Evolutionary conservation across 2,797 vertebrate species (phyloP).

Genomic region (Perodicticus potto): DNA sequence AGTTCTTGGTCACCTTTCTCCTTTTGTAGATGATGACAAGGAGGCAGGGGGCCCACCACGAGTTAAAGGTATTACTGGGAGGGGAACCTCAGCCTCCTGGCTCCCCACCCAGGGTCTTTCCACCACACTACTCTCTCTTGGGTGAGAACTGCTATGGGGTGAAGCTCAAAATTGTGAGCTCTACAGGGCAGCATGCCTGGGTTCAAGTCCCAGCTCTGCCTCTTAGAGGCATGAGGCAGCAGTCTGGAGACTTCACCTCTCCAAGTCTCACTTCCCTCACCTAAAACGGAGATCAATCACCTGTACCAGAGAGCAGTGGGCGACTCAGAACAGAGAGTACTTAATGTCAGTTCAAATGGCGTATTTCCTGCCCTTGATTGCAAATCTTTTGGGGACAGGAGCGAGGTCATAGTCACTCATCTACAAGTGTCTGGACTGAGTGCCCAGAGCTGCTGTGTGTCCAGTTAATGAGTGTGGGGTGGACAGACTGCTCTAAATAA

Average conservation of each 20-base stretch:
- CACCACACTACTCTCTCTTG: accelerated
- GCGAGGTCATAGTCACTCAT: background rate
- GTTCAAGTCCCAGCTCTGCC: background rate
- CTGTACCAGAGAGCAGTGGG: background rate
- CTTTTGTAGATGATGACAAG: background rate
- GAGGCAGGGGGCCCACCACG: too few relatives aligned
- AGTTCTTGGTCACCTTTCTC: background rate
- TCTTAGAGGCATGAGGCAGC: background rate
- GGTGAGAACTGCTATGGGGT: background rate
- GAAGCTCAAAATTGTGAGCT: background rate
- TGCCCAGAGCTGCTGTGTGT: background rate
- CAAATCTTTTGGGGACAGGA: background rate
- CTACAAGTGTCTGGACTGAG: background rate
- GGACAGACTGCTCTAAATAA: background rate
- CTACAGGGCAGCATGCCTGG: background rate
- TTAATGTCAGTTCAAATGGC: background rate
- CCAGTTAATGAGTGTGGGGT: too few relatives aligned
- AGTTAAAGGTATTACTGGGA: too few relatives aligned
- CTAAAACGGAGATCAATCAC: background rate
- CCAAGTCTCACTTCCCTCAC: too few relatives aligned
- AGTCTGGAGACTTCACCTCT: background rate
- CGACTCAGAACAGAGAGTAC: background rate
- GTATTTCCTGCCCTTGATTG: background rate
- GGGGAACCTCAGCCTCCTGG: background rate
- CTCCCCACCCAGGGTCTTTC: background rate